phyloP scores from a whole-genome alignment of 2,113 vertebrate genomes.

The Sus scrofa region T2T-Sscrofa CM000830.6:44123001-44123500 shows the following conservation, averaged over 20 bases:
- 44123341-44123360: too few relatives aligned
- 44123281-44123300: too few relatives aligned
- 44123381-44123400: too few relatives aligned
- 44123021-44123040: background rate
- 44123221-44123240: too few relatives aligned
- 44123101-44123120: slow-evolving; percentile 5
- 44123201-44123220: too few relatives aligned
- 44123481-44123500: background rate
- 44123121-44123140: slow-evolving; percentile 25
- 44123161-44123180: slow-evolving; percentile 33
- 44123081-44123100: background rate
- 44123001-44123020: slow-evolving; percentile 2
- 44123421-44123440: slow-evolving; percentile 42
- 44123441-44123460: background rate
- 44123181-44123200: too few relatives aligned
- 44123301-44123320: too few relatives aligned
- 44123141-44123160: background rate
- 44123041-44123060: background rate
- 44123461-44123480: slow-evolving; percentile 13
- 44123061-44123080: slow-evolving; percentile 46
- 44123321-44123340: too few relatives aligned
- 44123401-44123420: too few relatives aligned
- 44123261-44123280: too few relatives aligned
- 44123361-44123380: too few relatives aligned
- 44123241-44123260: too few relatives aligned